phyloP scores from a whole-genome alignment of 2,888 invertebrate species.

The Drosophila trichaetosa region DNA sequence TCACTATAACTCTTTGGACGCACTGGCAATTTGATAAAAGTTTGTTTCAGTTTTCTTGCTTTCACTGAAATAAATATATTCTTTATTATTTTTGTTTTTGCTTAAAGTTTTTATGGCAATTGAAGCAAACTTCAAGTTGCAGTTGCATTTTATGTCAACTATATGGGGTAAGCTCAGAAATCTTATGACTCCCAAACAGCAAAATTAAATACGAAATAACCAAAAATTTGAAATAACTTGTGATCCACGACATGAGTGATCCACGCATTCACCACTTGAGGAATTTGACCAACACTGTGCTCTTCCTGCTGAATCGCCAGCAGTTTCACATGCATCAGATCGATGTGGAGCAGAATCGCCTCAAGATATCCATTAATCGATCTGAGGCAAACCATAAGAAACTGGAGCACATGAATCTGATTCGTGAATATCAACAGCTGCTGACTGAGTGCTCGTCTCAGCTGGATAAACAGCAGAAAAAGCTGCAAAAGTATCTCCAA shows the following conservation, averaged over 20 bases:
- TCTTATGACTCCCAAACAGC: neutral
- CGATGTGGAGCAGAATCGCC: constrained; percentile 21
- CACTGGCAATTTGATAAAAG: constrained; percentile 24
- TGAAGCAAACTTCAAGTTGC: constrained; percentile 35
- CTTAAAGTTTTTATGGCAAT: constrained; percentile 32
- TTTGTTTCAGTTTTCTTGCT: constrained; percentile 23
- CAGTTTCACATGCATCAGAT: constrained; percentile 29
- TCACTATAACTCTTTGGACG: neutral
- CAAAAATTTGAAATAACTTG: neutral
- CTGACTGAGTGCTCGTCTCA: constrained; percentile 21
- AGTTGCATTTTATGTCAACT: constrained; percentile 6
- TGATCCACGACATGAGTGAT: constrained; percentile 32
- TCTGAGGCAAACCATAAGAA: constrained; percentile 9
- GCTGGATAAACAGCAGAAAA: constrained; percentile 4
- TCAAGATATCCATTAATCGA: constrained; percentile 5
- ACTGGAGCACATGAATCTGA: constrained; percentile 25
- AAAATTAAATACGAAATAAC: neutral
- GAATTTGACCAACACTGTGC: constrained; percentile 26
- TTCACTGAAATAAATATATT: constrained; percentile 14
- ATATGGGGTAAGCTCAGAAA: neutral
- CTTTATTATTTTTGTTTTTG: constrained; percentile 17
- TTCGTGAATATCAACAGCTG: constrained; percentile 30
- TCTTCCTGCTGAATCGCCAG: constrained; percentile 20
- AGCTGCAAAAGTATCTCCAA: constrained; percentile 31
- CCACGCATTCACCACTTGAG: constrained; percentile 25